A percentile compares a stretch with the other conserved stretches of the same genome.
Conservation (phyloP, 2,797 vertebrate species). For the Takifugu rubripes region DNA sequence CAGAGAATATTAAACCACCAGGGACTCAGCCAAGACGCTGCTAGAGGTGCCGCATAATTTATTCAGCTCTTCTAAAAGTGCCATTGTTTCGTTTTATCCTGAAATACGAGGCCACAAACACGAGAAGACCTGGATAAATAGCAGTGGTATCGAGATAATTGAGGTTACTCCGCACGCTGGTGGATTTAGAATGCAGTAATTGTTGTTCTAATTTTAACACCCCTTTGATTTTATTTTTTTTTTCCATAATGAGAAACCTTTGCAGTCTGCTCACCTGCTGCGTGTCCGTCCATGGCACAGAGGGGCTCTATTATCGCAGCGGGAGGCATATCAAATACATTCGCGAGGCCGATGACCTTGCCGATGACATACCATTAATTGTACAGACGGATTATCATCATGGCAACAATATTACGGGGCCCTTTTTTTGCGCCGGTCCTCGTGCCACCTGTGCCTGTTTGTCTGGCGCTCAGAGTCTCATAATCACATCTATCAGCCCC, state of each 20-base stretch:
- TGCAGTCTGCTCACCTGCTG: constrained; percentile 37
- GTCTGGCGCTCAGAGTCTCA: constrained; percentile 60
- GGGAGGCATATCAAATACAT: constrained; percentile 56
- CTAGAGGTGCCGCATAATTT: constrained; percentile 50
- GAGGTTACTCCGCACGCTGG: constrained; percentile 60
- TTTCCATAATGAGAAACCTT: constrained; percentile 49
- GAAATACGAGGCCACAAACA: constrained; percentile 49
- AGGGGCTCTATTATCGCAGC: constrained; percentile 57
- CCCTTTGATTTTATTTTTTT: background rate
- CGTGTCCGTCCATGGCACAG: constrained; percentile 42
- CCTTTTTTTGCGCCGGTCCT: constrained; percentile 38
- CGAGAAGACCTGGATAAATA: constrained; percentile 49
- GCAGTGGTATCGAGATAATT: constrained; percentile 46
- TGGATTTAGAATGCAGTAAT: constrained; percentile 33
- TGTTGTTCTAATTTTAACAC: constrained; percentile 39
- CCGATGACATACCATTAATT: constrained; percentile 67
- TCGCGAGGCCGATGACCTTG: constrained; percentile 62
- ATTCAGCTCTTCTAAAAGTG: constrained; percentile 47
- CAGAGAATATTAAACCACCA: constrained; percentile 71
- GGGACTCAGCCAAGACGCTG: constrained; percentile 58
- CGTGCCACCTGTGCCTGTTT: constrained; percentile 72
- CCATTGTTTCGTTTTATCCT: constrained; percentile 25
- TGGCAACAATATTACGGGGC: constrained; percentile 56
- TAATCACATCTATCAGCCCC: constrained; percentile 79
- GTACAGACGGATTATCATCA: constrained; percentile 65